Base-by-base conservation (phyloP, 2,113 vertebrate species). In the Myrmophylax atrothorax region DNA sequence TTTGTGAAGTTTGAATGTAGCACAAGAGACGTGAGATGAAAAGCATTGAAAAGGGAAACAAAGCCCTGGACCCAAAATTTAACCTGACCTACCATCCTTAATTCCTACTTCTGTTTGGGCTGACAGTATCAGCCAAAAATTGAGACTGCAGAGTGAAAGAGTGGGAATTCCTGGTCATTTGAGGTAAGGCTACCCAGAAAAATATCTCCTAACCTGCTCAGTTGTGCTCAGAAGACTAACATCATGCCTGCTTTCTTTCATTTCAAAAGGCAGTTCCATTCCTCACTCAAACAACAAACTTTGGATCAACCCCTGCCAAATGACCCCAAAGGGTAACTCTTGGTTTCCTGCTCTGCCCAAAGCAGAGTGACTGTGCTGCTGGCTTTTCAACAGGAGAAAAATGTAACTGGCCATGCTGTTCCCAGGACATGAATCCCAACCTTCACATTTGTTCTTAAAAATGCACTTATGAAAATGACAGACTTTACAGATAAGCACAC, bases 351-450 rank as follows among this genome's bases (percentile, higher is more conserved):
- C 15, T 2, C 85, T 70, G 33, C 50, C 42, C 5, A 0, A 17
- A 85, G n/a, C 19, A 37, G 29, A 70, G 70, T 0, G 0, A 77
- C 37, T 50, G n/a, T 73, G 46, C 84, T 25, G 18, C 33, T 89
- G 52, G 42, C 79, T 97, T 96, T 97, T 86, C 90, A 93, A 96
- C 50, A 76, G 78, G 93, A 90, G 92, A 97, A 93, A 94, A 93
- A 92, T 50, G 84, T 91, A 97, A 93, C 85, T 85, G 73, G 91
- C 62, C 56, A 86, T 9, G 20, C 58, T 96, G 63, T 83, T 66
- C 64, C 70, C 60, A 70, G 26, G 55, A 67, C 49, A 52, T 89
- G 37, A 80, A 89, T 78, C 49, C 81, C 90, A 93, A 90, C 73
- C 60, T 79, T 95, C 58, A 89, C n/a, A 79, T 56, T 58, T 63